Conservation (phyloP, 1,140 invertebrate species). For the Penaeus japonicus region DNA sequence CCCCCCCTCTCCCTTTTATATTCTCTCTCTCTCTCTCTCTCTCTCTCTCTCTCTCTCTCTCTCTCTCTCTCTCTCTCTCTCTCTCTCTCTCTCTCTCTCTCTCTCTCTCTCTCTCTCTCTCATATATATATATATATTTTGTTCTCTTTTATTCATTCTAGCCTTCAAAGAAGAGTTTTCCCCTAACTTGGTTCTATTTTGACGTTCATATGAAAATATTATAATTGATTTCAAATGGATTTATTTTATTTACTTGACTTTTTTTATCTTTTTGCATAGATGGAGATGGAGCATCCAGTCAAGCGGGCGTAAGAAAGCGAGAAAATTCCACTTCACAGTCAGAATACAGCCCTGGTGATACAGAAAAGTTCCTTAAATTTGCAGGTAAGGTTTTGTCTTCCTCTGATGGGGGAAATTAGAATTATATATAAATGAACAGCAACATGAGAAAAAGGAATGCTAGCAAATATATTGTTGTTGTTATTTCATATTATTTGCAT, state of each 20-base stretch:
- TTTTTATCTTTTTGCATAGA: slow-evolving; percentile 16
- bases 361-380: slow-evolving; percentile 77
- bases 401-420: too few species aligned
- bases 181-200: too few species aligned
- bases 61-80: background rate
- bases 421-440: background rate
- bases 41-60: slow-evolving; percentile 20
- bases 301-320: slow-evolving; percentile 10
- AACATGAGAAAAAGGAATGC: background rate
- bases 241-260: background rate
- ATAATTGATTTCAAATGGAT: background rate
- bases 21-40: background rate
- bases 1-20: background rate
- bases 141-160: background rate
- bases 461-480: background rate
- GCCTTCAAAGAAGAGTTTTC: too few species aligned
- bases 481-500: too few species aligned
- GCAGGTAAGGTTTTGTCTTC: slow-evolving; percentile 42
- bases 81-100: background rate
- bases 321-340: slow-evolving; percentile 33
- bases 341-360: slow-evolving; percentile 63
- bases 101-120: background rate
- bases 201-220: background rate
- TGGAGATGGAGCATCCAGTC: slow-evolving; percentile 32
- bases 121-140: background rate